Conservation (phyloP, 1,140 invertebrate genomes). For the Drusus annulatus region DNA sequence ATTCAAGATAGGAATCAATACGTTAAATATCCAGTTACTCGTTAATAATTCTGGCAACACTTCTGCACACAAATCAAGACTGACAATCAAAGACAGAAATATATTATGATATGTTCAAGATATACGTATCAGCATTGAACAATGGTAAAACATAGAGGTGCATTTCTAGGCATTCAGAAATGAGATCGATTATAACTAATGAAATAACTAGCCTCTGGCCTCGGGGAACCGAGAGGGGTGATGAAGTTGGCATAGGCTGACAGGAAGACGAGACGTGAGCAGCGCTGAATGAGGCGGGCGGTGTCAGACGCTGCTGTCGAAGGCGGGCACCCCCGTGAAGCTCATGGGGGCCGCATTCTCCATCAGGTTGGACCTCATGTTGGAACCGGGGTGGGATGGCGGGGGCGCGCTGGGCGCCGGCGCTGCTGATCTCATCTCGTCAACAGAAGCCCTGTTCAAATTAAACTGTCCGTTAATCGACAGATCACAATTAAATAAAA, state of each 20-base stretch:
- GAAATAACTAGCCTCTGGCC: slow-evolving; percentile 13
- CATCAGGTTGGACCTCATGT: slow-evolving; percentile 77
- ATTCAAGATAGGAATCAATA: too few species aligned
- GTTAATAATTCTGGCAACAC: not conserved
- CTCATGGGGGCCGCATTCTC: slow-evolving; percentile 84
- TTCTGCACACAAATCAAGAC: not conserved
- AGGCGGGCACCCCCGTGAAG: slow-evolving; percentile 76
- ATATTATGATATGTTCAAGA: slow-evolving; percentile 29
- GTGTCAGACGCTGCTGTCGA: slow-evolving; percentile 57
- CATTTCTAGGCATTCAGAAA: too few species aligned
- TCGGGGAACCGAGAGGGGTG: not conserved
- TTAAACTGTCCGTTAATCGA: too few species aligned
- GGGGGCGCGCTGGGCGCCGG: slow-evolving; percentile 58
- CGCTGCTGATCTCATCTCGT: slow-evolving; percentile 83
- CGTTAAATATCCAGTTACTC: too few species aligned
- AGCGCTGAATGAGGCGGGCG: not conserved
- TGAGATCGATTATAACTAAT: slow-evolving; percentile 3
- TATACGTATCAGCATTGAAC: slow-evolving; percentile 18
- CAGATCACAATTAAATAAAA: too few species aligned
- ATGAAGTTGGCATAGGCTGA: slow-evolving; percentile 17
- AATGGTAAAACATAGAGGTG: slow-evolving; percentile 6
- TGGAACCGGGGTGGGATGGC: slow-evolving; percentile 63
- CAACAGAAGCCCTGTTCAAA: slow-evolving; percentile 77
- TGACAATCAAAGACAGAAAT: slow-evolving; percentile 21
- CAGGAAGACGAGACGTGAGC: not conserved